Evolutionary conservation across 2,888 invertebrate species (phyloP), one percentile per base, ranked within the genome.

Genomic region (Hemistola chrysoprasaria): DNA sequence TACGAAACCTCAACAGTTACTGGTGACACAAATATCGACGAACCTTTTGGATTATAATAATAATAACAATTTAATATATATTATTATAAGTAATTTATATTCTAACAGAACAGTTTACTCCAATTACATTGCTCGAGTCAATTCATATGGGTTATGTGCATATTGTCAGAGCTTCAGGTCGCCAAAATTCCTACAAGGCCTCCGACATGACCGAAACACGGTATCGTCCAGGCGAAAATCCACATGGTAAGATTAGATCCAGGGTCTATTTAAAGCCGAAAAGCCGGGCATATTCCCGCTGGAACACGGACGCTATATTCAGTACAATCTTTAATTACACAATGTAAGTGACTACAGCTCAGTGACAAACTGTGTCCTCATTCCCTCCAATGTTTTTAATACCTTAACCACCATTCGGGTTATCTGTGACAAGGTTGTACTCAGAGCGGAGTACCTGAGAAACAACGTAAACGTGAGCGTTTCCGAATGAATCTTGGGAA

Each of bases 341-440:
- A 72, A 71, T 63, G 65, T 56, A 51, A n/a, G n/a, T n/a, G n/a
- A 48, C 49, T 59, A 64, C 65, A 53, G 58, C 56, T 44, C 62
- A 59, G 49, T 65, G 62, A 64, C 62, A 64, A 56, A 58, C 59
- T 58, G 58, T 70, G 80, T 72, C 65, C 80, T 64, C 73, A 67
- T 80, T 82, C 78, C 77, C 68, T 79, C 73, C 74, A 68, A 76
- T 78, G 63, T 77, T 79, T 79, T 77, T 76, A 74, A 79, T 79
- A 73, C 68, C 54, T 60, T 59, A 62, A 54, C 62, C 60, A 60
- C 55, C 72, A 72, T 71, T 67, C 71, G 74, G 77, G 73, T 75
- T 78, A 84, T 80, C 73, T 79, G 78, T 79, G 80, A 84, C 85
- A 84, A 85, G 82, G 86, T 76, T 82, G 75, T 59, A 67, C 65